These are phyloP conservation scores for Lomographa bimaculata DNA, from an alignment of 2,888 invertebrate genomes.

Conservation along the genomic window DNA sequence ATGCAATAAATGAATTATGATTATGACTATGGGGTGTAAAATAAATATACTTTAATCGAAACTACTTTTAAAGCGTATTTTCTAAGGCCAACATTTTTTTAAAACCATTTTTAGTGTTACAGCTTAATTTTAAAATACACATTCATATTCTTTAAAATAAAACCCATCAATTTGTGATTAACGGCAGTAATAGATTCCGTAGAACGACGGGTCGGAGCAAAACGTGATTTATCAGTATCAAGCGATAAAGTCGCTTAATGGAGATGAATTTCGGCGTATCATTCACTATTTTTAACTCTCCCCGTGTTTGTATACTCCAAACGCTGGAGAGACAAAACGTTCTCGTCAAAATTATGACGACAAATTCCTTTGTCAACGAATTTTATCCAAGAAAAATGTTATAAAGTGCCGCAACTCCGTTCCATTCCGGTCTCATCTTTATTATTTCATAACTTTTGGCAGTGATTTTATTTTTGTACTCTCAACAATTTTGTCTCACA, in stretches of 20 bases:
- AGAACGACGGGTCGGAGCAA: constrained; percentile 11
- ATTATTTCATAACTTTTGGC: constrained; percentile 29
- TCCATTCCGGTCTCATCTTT: constrained; percentile 30
- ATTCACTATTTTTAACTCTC: constrained; percentile 50
- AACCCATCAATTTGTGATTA: constrained; percentile 1
- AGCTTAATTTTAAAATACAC: no score
- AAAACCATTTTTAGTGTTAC: no score
- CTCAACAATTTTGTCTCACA: constrained; percentile 17
- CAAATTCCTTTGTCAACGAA: constrained; percentile 48
- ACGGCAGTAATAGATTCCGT: constrained; percentile 4
- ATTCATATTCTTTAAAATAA: no score
- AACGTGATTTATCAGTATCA: constrained; percentile 60
- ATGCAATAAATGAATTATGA: no score
- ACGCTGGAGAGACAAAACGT: constrained; percentile 41
- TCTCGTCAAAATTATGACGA: constrained; percentile 49
- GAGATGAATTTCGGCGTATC: constrained; percentile 59
- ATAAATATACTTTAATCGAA: no score
- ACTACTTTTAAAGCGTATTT: no score
- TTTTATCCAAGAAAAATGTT: constrained; percentile 44
- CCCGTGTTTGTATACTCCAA: constrained; percentile 28
- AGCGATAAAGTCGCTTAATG: constrained; percentile 53
- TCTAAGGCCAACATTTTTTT: no score
- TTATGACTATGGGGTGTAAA: no score
- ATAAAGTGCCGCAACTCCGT: constrained; percentile 38
- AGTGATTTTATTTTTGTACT: constrained; percentile 21